Evolutionary conservation across 2,888 invertebrate species (phyloP), one percentile per base, ranked within the genome.

Genomic region (Phania funesta): DNA sequence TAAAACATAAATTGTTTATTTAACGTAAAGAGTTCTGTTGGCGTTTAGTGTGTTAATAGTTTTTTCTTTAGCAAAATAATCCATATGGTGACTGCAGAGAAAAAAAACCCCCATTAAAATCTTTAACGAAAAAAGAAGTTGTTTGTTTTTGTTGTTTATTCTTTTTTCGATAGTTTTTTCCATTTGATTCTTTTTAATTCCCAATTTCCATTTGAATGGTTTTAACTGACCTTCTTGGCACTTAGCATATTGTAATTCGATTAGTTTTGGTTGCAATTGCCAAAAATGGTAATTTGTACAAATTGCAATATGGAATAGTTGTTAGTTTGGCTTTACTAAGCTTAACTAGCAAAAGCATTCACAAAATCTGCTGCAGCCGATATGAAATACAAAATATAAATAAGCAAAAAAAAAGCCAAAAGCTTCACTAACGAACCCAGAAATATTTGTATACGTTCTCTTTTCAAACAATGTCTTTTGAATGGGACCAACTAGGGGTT

Each of bases 201-300:
- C 74, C 78, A 82, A 82, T 82, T 79, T 82, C 71, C 78, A 82
- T 78, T 82, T 78, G 82, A 82, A 78, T 78, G 70, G 78, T 78
- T 78, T 74, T 56, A 79, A 82, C 82, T 82, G 82, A 82, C 83
- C 83, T 83, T 79, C 79, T 79, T 83, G 80, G 83, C 83, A 83
- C 80, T 83, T 83, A 83, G 83, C 80, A 83, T 83, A 83, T 83
- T 83, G 78, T 81, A 83, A 83, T 83, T 83, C 80, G 80, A 83
- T 83, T 83, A 83, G 83, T 82, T 82, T 82, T 82, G 82, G 78
- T 58, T 78, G 82, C 82, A 82, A 86, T 86, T 84, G 73, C 88
- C 88, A 88, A 88, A 88, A 88, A 88, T 88, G 88, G 88, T 87
- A 87, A 88, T 88, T 87, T 87, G 88, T 86, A 88, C 88, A 88